phyloP scores from a whole-genome alignment of 2,797 vertebrate species.

The Gymnodraco acuticeps region DNA sequence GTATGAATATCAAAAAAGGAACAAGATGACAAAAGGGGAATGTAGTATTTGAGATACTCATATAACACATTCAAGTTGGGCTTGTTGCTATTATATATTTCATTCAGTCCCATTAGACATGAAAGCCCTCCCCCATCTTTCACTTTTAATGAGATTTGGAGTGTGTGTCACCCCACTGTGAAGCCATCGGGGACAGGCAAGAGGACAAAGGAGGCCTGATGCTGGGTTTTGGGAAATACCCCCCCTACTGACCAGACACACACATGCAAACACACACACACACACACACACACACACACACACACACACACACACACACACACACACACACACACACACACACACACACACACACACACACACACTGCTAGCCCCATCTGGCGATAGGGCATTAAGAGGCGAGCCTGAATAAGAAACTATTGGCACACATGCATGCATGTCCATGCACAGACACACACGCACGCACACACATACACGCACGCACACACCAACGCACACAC shows the following conservation, averaged over 20 bases:
- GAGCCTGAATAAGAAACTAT: slow-evolving; percentile 67
- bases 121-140: slow-evolving; percentile 52
- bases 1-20: background rate
- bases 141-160: slow-evolving; percentile 82
- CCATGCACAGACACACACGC: slow-evolving; percentile 32
- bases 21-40: background rate
- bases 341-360: slow-evolving; percentile 25
- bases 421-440: slow-evolving; percentile 42
- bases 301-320: slow-evolving; percentile 26
- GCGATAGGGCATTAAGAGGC: slow-evolving; percentile 71
- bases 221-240: slow-evolving; percentile 63
- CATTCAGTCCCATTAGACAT: slow-evolving; percentile 47
- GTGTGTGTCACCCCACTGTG: slow-evolving; percentile 78
- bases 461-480: background rate
- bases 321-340: too few relatives aligned
- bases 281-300: slow-evolving; percentile 27
- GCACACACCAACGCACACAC: background rate
- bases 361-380: slow-evolving; percentile 80
- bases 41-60: background rate
- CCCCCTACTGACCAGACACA: slow-evolving; percentile 18
- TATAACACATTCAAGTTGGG: slow-evolving; percentile 9
- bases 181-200: slow-evolving; percentile 78
- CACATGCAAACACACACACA: slow-evolving; percentile 30
- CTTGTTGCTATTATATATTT: slow-evolving; percentile 27
- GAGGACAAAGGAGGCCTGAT: slow-evolving; percentile 82